Percentiles rank a stretch among this genome's conserved stretches.
phyloP scores from a whole-genome alignment of 2,888 invertebrate species.

The Saturnia japonica region DNA sequence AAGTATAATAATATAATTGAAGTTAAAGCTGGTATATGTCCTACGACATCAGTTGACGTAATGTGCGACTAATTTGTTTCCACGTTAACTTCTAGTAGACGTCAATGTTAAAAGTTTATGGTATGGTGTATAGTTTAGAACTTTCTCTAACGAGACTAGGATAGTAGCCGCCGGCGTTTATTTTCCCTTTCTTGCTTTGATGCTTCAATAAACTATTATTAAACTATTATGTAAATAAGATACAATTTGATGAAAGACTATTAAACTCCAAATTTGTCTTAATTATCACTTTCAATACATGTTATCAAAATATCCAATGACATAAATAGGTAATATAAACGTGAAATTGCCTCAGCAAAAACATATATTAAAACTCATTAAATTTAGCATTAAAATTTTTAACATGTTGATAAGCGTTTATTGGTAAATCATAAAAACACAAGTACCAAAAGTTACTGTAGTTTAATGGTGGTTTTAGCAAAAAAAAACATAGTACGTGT shows the following conservation, averaged over 20 bases:
- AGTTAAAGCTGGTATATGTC: neutral
- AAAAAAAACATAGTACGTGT: too few species aligned
- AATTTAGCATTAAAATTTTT: neutral
- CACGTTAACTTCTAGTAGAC: conserved; percentile 43
- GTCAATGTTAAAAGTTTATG: conserved; percentile 69
- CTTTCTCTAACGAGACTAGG: conserved; percentile 68
- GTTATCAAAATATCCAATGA: neutral
- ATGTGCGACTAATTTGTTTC: conserved; percentile 8
- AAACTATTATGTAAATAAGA: conserved; percentile 34
- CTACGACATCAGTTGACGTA: neutral
- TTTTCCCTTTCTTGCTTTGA: conserved; percentile 65
- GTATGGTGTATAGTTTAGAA: conserved; percentile 74
- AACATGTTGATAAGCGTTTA: neutral
- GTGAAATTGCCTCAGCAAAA: neutral
- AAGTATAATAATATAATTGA: neutral
- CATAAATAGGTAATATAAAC: neutral
- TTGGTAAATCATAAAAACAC: neutral
- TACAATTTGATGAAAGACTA: conserved; percentile 4
- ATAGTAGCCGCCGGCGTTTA: conserved; percentile 49
- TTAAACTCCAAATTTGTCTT: neutral
- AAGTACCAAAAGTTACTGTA: neutral
- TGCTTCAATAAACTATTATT: conserved; percentile 57
- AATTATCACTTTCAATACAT: neutral
- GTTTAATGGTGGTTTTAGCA: too few species aligned
- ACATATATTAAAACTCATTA: neutral